These are phyloP conservation scores for Pipistrellus pygmaeus DNA, from an alignment of 2,797 vertebrate genomes.

Conservation along the genomic window DNA sequence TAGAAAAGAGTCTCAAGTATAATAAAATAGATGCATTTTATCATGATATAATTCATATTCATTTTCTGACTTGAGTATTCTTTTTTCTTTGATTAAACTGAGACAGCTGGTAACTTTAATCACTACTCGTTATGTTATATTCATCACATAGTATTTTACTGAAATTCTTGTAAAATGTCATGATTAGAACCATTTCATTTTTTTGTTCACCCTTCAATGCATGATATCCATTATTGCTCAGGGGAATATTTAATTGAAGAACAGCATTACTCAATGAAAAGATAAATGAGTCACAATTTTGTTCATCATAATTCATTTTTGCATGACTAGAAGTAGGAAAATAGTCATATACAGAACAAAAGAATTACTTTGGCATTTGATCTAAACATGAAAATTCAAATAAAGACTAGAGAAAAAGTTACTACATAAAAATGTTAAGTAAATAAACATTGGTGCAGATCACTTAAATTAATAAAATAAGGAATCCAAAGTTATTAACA, in stretches of 20 bases:
- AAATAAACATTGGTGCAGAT: neutral
- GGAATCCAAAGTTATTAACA: neutral
- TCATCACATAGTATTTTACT: neutral
- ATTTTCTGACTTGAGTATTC: conserved; percentile 39
- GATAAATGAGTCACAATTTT: conserved; percentile 55
- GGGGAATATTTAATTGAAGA: conserved; percentile 70
- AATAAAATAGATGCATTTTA: conserved; percentile 34
- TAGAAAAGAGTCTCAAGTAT: neutral
- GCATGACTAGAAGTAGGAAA: conserved; percentile 13
- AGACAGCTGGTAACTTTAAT: conserved; percentile 65
- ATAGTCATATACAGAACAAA: neutral
- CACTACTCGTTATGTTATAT: conserved; percentile 34
- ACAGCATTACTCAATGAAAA: conserved; percentile 25
- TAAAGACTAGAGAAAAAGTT: conserved; percentile 27
- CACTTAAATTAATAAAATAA: neutral
- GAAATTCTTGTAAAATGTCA: conserved; percentile 53
- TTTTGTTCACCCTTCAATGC: conserved; percentile 52
- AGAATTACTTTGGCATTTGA: conserved; percentile 62
- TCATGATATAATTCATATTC: neutral
- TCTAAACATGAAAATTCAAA: conserved; percentile 57
- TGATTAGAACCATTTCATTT: conserved; percentile 60
- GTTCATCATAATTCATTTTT: conserved; percentile 48
- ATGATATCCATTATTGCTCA: conserved; percentile 6
- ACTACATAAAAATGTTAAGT: neutral
- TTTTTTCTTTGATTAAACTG: conserved; percentile 58